phyloP scores from a whole-genome alignment of 2,888 invertebrate genomes.

The Tridacna crocea region DNA sequence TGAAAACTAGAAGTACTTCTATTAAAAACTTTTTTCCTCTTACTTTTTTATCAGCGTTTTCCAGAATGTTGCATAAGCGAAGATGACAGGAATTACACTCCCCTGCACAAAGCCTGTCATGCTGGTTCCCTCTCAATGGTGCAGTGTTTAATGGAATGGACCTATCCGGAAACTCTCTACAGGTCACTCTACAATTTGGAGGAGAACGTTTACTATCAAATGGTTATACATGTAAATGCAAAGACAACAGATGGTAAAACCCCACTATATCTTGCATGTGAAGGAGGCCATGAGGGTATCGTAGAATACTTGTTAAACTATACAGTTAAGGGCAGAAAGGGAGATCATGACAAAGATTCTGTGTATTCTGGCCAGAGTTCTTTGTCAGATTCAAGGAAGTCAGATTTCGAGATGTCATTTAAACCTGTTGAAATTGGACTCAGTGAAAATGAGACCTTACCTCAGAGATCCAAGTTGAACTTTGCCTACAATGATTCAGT shows the following conservation, averaged over 20 bases:
- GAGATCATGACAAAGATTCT: constrained; percentile 12
- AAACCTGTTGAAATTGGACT: constrained; percentile 9
- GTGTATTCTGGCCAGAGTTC: constrained; percentile 13
- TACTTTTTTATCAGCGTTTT: constrained; percentile 87
- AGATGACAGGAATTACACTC: constrained; percentile 97
- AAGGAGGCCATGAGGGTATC: constrained; percentile 75
- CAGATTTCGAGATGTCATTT: background rate
- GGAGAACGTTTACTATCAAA: constrained; percentile 87
- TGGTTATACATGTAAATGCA: constrained; percentile 90
- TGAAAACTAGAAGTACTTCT: too few species aligned
- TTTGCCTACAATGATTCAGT: constrained; percentile 1
- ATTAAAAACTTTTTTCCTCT: too few species aligned
- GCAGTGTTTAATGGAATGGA: constrained; percentile 90
- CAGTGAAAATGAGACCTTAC: background rate
- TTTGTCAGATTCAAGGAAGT: background rate
- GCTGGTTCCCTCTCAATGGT: constrained; percentile 93
- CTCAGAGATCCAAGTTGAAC: background rate
- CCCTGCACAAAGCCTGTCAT: constrained; percentile 95
- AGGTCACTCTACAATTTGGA: constrained; percentile 87
- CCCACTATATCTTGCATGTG: constrained; percentile 93
- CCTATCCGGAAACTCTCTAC: constrained; percentile 90
- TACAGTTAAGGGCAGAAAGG: constrained; percentile 42
- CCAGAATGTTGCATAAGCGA: constrained; percentile 92
- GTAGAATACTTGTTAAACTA: constrained; percentile 68
- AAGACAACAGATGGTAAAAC: constrained; percentile 90